Conservation (phyloP, 2,113 vertebrate species). For the Ailurus styani region DNA sequence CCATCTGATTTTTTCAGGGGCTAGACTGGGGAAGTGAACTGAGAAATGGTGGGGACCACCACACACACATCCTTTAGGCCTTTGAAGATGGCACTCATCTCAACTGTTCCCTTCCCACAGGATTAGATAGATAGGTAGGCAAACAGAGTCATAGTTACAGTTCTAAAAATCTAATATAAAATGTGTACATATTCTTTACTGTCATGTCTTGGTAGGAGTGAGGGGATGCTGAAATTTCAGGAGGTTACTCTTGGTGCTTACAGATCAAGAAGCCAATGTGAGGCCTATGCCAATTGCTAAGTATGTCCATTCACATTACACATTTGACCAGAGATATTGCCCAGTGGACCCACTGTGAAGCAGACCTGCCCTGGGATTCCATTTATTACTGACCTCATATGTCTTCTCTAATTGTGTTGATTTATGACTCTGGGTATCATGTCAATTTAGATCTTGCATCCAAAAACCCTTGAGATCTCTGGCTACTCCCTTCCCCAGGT, state of each 20-base stretch:
- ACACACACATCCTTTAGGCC: not conserved
- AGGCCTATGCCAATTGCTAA: not conserved
- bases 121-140: not conserved
- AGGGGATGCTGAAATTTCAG: not conserved
- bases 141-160: not conserved
- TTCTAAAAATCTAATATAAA: not conserved
- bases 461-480: not conserved
- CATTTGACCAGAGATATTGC: not conserved
- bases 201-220: not conserved
- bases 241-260: not conserved
- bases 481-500: not conserved
- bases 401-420: not conserved
- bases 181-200: not conserved
- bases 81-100: not conserved
- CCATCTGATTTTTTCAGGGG: not conserved
- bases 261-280: not conserved
- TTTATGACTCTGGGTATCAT: not conserved
- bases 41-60: not conserved
- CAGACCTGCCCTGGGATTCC: not conserved
- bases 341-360: not conserved
- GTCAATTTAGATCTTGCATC: not conserved
- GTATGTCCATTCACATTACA: not conserved
- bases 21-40: not conserved
- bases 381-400: not conserved
- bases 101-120: not conserved